A percentile compares a stretch with the other conserved stretches of the same genome.
Evolutionary conservation across 2,113 vertebrate species (phyloP).

Genomic region (Rhabdornis inornatus): DNA sequence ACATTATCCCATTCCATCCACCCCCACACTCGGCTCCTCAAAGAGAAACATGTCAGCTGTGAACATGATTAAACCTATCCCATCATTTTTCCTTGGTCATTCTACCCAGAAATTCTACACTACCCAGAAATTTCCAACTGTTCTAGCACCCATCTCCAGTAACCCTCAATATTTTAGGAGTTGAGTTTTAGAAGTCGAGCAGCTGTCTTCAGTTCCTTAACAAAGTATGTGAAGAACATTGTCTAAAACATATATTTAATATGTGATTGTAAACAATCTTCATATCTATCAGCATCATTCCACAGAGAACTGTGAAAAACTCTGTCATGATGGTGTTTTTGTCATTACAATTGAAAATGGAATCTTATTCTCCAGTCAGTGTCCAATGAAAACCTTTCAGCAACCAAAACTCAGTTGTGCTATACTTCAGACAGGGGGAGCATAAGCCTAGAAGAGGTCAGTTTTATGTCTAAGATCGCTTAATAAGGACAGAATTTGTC

Average conservation of each 20-base stretch:
- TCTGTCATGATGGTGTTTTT: not conserved
- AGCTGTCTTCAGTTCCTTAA: not conserved
- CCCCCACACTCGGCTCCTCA: not conserved
- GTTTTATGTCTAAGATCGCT: not conserved
- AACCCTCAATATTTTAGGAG: not conserved
- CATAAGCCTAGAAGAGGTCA: not conserved
- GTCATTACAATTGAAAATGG: not conserved
- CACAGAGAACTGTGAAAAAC: not conserved
- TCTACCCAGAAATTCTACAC: too few relatives aligned
- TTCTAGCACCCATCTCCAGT: not conserved
- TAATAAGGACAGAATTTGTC: not conserved
- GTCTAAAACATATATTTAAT: not conserved
- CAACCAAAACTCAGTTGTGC: not conserved
- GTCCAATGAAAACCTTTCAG: not conserved
- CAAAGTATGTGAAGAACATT: not conserved
- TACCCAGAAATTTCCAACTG: not conserved
- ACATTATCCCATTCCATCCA: not conserved
- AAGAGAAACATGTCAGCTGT: not conserved
- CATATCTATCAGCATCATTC: not conserved
- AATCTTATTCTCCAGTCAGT: not conserved
- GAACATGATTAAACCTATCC: not conserved
- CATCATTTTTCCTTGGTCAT: not conserved
- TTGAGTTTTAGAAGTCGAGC: rapidly evolving
- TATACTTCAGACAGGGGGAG: not conserved
- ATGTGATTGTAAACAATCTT: not conserved